Conservation (phyloP, 2,113 vertebrate genomes). For the Neogobius melanostomus region DNA sequence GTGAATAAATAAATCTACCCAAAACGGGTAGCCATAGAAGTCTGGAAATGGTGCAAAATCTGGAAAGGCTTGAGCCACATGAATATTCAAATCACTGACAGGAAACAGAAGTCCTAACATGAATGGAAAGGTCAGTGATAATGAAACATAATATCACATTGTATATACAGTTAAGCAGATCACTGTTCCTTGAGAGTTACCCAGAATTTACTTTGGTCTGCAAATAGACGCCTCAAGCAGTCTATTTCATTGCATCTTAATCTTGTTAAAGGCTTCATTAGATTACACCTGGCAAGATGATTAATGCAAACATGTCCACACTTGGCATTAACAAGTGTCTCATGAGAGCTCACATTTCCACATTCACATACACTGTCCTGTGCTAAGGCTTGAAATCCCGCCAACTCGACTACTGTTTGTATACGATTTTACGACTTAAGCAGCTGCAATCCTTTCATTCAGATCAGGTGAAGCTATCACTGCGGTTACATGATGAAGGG, state of each 20-base stretch:
- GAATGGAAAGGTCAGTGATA: background rate
- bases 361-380: background rate
- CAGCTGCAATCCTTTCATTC: background rate
- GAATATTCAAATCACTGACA: too few relatives aligned
- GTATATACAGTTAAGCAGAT: background rate
- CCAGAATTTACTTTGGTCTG: background rate
- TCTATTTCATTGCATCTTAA: background rate
- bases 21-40: too few relatives aligned
- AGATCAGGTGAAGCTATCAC: background rate
- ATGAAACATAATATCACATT: background rate
- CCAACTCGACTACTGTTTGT: background rate
- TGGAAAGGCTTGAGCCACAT: too few relatives aligned
- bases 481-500: too few relatives aligned
- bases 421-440: background rate
- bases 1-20: too few relatives aligned
- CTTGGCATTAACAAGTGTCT: background rate
- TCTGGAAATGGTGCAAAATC: too few relatives aligned
- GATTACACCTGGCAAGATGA: background rate
- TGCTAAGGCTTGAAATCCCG: background rate
- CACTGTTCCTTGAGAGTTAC: background rate
- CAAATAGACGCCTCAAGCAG: background rate
- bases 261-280: background rate
- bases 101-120: too few relatives aligned
- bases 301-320: background rate
- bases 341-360: background rate